Evolutionary conservation across 1,140 invertebrate genomes (phyloP).

Genomic region (Saccostrea cuccullata): DNA sequence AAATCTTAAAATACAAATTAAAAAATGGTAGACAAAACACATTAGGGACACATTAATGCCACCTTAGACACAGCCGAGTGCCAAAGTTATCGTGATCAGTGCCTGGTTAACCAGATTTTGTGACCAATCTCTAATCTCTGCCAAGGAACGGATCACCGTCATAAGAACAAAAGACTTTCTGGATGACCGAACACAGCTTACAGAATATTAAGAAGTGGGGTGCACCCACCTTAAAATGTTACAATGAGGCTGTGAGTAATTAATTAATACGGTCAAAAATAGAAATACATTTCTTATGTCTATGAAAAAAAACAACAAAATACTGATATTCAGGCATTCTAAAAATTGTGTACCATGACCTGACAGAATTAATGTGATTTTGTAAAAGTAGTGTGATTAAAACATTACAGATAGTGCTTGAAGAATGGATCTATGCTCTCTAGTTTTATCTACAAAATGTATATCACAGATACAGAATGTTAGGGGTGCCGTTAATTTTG

Average conservation of each 20-base stretch:
- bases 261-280: not conserved
- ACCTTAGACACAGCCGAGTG: not conserved
- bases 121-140: not conserved
- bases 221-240: not conserved
- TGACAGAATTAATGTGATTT: not conserved
- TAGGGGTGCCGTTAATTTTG: not conserved
- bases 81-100: not conserved
- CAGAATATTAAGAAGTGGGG: not conserved
- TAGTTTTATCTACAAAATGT: slow-evolving; percentile 1
- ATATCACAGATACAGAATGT: not conserved
- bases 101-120: slow-evolving; percentile 10
- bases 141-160: not conserved
- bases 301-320: not conserved
- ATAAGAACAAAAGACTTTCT: not conserved
- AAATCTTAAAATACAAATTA: slow-evolving; percentile 33
- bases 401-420: not conserved
- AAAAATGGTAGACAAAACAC: slow-evolving; percentile 12
- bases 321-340: not conserved
- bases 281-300: not conserved
- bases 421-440: not conserved
- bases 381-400: not conserved
- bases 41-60: not conserved
- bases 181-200: not conserved
- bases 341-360: not conserved
- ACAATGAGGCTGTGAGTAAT: not conserved